phyloP scores from a whole-genome alignment of 1,140 invertebrate species.

The Anthonomus grandis region DNA sequence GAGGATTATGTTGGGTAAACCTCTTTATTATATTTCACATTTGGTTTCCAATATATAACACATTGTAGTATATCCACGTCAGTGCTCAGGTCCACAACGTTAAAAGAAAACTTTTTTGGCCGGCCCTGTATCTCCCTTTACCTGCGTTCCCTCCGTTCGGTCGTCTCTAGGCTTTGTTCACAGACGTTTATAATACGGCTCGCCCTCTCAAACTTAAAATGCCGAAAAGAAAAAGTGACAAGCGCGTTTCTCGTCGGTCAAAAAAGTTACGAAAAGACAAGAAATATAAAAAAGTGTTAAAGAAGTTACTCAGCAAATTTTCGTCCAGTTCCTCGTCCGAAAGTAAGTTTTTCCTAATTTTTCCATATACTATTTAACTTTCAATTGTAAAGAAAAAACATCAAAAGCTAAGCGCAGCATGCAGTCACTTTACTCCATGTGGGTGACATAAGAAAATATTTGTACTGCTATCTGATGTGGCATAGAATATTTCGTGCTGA shows the following conservation, averaged over 20 bases:
- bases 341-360: background rate
- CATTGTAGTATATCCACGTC: too few relatives aligned
- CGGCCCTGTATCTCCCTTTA: too few relatives aligned
- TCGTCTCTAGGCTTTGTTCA: too few relatives aligned
- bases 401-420: background rate
- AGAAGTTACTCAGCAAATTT: background rate
- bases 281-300: background rate
- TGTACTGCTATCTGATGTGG: background rate
- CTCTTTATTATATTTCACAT: background rate
- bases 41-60: too few relatives aligned
- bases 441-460: conserved; percentile 3
- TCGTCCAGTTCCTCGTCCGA: background rate
- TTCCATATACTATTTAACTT: background rate
- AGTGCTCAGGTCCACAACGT: too few relatives aligned
- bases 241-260: background rate
- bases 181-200: too few relatives aligned
- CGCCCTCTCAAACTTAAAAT: background rate
- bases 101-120: too few relatives aligned
- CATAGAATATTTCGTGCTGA: background rate
- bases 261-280: background rate
- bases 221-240: background rate
- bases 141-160: too few relatives aligned
- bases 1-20: too few relatives aligned
- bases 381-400: background rate
- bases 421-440: background rate